Evolutionary conservation across 2,888 invertebrate genomes (phyloP).

Genomic region (Argyresthia albistria): DNA sequence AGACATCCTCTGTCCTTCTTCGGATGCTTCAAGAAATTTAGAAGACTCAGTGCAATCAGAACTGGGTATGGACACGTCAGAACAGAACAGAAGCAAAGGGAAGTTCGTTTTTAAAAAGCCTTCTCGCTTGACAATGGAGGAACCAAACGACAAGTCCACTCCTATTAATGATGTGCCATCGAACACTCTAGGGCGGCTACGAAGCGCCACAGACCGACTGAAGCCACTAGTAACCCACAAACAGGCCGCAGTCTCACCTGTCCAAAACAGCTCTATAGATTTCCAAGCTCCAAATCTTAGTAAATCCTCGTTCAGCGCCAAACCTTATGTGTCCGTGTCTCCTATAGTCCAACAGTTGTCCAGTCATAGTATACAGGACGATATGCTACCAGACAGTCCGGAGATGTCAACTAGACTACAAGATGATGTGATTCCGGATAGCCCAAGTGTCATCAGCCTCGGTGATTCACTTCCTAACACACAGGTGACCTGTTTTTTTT

Average conservation of each 20-base stretch:
- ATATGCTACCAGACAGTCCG: slow-evolving; percentile 23
- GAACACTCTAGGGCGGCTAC: slow-evolving; percentile 46
- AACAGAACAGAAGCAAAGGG: slow-evolving; percentile 38
- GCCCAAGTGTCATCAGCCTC: not conserved
- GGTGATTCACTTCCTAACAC: slow-evolving; percentile 33
- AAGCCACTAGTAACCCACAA: slow-evolving; percentile 38
- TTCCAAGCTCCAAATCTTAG: slow-evolving; percentile 51
- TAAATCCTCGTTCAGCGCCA: slow-evolving; percentile 27
- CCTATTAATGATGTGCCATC: slow-evolving; percentile 37
- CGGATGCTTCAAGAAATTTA: slow-evolving; percentile 19
- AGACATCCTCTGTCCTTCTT: slow-evolving; percentile 33
- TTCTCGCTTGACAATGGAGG: slow-evolving; percentile 31
- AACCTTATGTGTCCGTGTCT: slow-evolving; percentile 29
- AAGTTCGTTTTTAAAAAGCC: slow-evolving; percentile 61
- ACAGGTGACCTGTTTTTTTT: too few relatives aligned
- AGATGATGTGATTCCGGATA: slow-evolving; percentile 14
- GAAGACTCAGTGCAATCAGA: slow-evolving; percentile 28
- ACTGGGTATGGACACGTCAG: slow-evolving; percentile 21
- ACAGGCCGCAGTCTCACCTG: slow-evolving; percentile 23
- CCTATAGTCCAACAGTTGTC: slow-evolving; percentile 24
- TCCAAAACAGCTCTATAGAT: slow-evolving; percentile 47
- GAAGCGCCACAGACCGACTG: slow-evolving; percentile 38
- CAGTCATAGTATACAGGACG: slow-evolving; percentile 14
- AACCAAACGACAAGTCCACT: slow-evolving; percentile 20
- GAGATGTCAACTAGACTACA: slow-evolving; percentile 17